phyloP scores from a whole-genome alignment of 2,888 invertebrate species.

The Rotaria sp. region DNA sequence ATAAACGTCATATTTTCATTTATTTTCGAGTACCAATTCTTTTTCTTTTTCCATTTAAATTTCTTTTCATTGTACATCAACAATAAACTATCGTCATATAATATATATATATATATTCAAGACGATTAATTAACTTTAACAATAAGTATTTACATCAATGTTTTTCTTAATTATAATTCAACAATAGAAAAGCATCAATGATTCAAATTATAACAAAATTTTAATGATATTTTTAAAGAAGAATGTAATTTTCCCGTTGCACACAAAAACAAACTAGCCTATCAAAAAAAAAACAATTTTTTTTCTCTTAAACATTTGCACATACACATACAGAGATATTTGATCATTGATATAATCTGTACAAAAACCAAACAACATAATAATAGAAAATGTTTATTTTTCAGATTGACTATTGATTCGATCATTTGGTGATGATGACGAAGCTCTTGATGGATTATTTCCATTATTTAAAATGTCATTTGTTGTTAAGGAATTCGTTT shows the following conservation, averaged over 20 bases:
- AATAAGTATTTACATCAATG: too few species aligned
- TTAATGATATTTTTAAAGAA: background rate
- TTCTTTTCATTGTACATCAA: too few species aligned
- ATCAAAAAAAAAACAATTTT: background rate
- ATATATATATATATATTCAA: too few species aligned
- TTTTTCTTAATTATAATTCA: too few species aligned
- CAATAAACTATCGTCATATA: too few species aligned
- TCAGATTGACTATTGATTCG: background rate
- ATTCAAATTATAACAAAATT: background rate
- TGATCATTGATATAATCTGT: background rate
- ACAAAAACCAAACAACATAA: background rate
- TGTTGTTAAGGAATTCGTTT: background rate
- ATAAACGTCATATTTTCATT: too few species aligned
- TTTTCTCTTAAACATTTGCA: too few species aligned
- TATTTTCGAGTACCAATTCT: too few species aligned
- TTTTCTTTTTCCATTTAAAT: too few species aligned
- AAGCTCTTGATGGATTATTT: background rate
- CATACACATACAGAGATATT: background rate
- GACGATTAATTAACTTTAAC: too few species aligned
- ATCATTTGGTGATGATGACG: background rate
- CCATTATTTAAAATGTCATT: background rate
- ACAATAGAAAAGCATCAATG: too few species aligned
- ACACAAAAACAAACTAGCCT: slow-evolving; percentile 14
- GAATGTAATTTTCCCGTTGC: background rate
- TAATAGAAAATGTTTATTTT: background rate